Evolutionary conservation across 2,888 invertebrate species (phyloP).

Genomic region (Pseudococcus longispinus): DNA sequence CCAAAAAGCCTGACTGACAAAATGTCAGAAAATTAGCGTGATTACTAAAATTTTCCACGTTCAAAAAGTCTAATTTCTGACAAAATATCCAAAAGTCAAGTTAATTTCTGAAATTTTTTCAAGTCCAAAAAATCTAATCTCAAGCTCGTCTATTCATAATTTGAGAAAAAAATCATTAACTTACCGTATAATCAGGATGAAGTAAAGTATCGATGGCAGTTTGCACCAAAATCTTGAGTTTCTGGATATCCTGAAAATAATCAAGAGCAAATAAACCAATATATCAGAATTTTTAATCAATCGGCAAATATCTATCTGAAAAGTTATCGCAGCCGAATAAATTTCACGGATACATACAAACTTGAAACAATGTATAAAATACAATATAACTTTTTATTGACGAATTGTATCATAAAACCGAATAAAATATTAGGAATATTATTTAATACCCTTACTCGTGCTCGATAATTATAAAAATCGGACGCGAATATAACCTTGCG

Average conservation of each 20-base stretch:
- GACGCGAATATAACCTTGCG: background rate
- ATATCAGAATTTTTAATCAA: background rate
- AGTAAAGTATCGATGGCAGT: slow-evolving; percentile 53
- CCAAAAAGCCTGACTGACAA: too few species aligned
- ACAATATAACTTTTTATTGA: background rate
- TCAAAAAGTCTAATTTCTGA: too few species aligned
- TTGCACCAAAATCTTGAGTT: slow-evolving; percentile 48
- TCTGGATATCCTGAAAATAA: slow-evolving; percentile 20
- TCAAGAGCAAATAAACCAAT: background rate
- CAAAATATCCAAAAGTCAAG: too few species aligned
- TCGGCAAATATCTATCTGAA: background rate
- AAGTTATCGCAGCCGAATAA: background rate
- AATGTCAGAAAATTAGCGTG: too few species aligned
- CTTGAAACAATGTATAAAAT: background rate
- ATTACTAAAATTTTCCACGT: too few species aligned
- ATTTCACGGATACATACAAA: background rate
- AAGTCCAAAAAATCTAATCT: background rate
- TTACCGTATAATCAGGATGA: slow-evolving; percentile 41
- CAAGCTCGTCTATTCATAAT: background rate
- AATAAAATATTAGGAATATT: background rate
- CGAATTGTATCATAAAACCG: background rate
- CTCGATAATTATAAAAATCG: background rate
- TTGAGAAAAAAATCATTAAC: background rate
- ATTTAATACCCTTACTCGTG: background rate
- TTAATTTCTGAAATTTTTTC: too few species aligned